Evolutionary conservation across 2,888 invertebrate genomes (phyloP).

Genomic region (Mactromeris polynyma): DNA sequence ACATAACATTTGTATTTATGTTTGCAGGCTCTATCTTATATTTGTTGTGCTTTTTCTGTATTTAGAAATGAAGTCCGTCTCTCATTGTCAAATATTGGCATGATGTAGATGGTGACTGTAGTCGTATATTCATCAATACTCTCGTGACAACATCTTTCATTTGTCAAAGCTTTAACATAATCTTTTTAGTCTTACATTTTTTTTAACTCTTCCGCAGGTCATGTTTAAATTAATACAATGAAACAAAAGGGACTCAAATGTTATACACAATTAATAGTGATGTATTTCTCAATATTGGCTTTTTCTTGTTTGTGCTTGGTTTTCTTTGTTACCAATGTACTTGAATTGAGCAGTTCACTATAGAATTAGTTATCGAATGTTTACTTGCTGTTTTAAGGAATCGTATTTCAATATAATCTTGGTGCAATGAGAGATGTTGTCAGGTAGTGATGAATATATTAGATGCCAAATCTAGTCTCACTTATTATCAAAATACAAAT

Average conservation of each 20-base stretch:
- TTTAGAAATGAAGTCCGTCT: background rate
- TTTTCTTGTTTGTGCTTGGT: too few species aligned
- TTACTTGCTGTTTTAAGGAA: too few species aligned
- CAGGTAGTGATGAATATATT: background rate
- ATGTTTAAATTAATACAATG: too few species aligned
- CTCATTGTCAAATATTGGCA: background rate
- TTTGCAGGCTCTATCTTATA: background rate
- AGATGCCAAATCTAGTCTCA: constrained; percentile 19
- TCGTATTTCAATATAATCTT: background rate
- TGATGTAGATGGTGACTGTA: background rate
- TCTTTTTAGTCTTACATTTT: too few species aligned
- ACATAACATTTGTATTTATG: background rate
- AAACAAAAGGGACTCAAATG: too few species aligned
- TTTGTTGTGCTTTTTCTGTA: background rate
- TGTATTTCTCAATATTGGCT: too few species aligned
- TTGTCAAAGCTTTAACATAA: too few species aligned
- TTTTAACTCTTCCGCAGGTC: too few species aligned
- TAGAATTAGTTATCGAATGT: too few species aligned
- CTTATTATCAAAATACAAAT: background rate
- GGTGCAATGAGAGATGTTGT: background rate
- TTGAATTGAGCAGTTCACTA: too few species aligned
- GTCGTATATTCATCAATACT: background rate
- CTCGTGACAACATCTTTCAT: background rate
- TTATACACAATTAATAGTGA: too few species aligned
- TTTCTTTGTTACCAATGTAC: too few species aligned